Evolutionary conservation across 2,888 invertebrate species (phyloP).

Genomic region (Stenurella melanura): DNA sequence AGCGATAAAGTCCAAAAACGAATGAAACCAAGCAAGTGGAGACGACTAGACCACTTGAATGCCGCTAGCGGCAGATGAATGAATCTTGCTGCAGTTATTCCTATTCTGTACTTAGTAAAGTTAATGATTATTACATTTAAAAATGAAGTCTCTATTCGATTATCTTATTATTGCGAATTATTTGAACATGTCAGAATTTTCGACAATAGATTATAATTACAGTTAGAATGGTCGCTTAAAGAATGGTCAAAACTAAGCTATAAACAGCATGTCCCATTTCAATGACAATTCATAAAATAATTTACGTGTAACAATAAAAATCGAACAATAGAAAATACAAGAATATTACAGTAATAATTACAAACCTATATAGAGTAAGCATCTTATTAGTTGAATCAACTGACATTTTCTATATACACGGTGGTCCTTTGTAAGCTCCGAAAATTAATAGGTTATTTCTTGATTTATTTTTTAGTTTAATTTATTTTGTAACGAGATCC

Average conservation of each 20-base stretch:
- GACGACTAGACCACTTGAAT: constrained; percentile 30
- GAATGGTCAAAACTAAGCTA: neutral
- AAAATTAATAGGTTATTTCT: no score
- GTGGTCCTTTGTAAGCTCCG: no score
- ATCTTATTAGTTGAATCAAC: no score
- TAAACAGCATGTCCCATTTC: neutral
- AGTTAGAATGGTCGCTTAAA: no score
- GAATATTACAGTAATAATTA: no score
- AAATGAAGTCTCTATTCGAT: constrained; percentile 12
- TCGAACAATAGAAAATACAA: no score
- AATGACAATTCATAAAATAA: no score
- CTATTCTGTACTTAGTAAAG: constrained; percentile 16
- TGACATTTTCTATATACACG: no score
- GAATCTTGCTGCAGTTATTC: constrained; percentile 28
- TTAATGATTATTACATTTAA: constrained; percentile 33
- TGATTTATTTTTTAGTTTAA: no score
- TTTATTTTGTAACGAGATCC: no score
- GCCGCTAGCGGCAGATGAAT: constrained; percentile 33
- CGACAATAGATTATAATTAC: neutral
- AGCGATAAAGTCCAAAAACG: constrained; percentile 36
- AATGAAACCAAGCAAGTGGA: constrained; percentile 36
- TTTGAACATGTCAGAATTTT: neutral
- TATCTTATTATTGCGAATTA: constrained; percentile 20
- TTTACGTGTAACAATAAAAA: no score
- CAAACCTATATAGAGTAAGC: no score